These are phyloP conservation scores for Andrena chrysosceles DNA, from an alignment of 2,888 invertebrate genomes.

Conservation along the genomic window DNA sequence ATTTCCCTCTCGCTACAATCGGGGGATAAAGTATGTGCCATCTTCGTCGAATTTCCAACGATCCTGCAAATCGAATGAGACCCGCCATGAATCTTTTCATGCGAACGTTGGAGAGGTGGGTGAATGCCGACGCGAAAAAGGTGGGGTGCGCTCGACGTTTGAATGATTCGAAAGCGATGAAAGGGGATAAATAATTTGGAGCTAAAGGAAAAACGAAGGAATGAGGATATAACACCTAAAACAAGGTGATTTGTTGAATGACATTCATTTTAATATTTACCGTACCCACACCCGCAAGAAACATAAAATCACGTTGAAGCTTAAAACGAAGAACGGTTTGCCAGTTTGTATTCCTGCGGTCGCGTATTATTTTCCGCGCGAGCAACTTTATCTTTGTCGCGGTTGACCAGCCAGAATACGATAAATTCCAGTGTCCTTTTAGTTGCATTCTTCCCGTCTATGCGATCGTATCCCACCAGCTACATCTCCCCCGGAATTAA, in stretches of 20 bases:
- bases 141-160: slow-evolving; percentile 32
- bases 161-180: slow-evolving; percentile 4
- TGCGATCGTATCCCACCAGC: background rate
- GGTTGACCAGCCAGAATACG: background rate
- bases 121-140: slow-evolving; percentile 29
- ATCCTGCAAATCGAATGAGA: slow-evolving; percentile 76
- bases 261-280: background rate
- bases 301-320: background rate
- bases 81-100: slow-evolving; percentile 74
- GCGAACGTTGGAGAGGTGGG: slow-evolving; percentile 15
- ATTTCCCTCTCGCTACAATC: slow-evolving; percentile 20
- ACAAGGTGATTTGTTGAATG: too few relatives aligned
- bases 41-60: slow-evolving; percentile 73
- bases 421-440: slow-evolving; percentile 14
- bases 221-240: background rate
- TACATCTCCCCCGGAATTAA: slow-evolving; percentile 18
- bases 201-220: background rate
- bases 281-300: background rate
- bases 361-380: slow-evolving; percentile 4
- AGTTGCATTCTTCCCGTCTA: background rate
- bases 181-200: slow-evolving; percentile 2
- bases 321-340: slow-evolving; percentile 9
- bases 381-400: slow-evolving; percentile 15
- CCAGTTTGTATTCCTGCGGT: background rate
- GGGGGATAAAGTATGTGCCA: slow-evolving; percentile 25